Evolutionary conservation across 2,113 vertebrate species (phyloP).

Genomic region (Sylvietta virens): DNA sequence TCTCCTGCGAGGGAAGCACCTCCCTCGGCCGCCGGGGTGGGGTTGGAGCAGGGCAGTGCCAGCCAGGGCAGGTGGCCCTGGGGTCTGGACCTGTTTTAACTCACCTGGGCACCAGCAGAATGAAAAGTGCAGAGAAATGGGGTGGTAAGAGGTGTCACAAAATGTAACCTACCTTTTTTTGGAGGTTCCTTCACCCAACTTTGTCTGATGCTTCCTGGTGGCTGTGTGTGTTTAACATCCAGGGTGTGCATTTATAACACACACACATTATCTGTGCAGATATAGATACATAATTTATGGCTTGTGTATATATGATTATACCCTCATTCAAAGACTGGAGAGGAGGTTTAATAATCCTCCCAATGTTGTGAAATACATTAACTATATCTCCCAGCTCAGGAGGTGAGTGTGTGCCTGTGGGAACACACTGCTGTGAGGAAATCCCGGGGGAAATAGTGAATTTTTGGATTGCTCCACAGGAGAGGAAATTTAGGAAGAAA

Average conservation of each 20-base stretch:
- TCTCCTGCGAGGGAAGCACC: constrained; percentile 30
- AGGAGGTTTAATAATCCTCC: neutral
- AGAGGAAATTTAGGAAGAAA: neutral
- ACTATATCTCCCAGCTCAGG: neutral
- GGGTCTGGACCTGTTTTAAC: neutral
- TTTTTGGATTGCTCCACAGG: neutral
- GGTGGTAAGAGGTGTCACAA: neutral
- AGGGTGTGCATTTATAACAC: neutral
- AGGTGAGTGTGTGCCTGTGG: neutral
- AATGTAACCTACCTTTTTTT: neutral
- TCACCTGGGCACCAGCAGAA: neutral
- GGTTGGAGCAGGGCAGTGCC: neutral
- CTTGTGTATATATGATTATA: neutral
- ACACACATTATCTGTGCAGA: neutral
- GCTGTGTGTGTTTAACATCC: neutral
- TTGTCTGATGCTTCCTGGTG: neutral
- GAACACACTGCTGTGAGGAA: neutral
- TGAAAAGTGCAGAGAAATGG: neutral
- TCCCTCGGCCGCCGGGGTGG: neutral
- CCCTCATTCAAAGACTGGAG: neutral
- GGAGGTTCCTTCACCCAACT: neutral
- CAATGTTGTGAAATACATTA: neutral
- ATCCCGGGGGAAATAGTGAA: accelerated
- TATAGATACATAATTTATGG: neutral
- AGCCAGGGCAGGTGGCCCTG: neutral